Conservation (phyloP, 1,140 invertebrate genomes). For the Ceratoteleas bidentatus region DNA sequence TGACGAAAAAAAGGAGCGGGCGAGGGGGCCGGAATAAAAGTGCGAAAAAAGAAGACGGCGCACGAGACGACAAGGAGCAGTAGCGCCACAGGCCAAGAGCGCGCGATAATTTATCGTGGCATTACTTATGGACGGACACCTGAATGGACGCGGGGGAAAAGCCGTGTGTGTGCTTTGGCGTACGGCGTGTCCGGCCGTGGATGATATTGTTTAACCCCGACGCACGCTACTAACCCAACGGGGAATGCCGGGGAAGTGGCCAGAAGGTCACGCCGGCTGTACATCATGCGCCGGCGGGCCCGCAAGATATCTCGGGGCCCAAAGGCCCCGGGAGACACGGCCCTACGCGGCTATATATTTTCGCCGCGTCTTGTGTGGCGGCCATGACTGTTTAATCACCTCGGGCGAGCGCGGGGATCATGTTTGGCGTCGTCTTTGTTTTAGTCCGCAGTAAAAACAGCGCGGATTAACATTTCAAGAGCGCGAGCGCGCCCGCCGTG, state of each 20-base stretch:
- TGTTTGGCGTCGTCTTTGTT: conserved; percentile 37
- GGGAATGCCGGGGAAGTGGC: conserved; percentile 64
- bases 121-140: conserved; percentile 78
- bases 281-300: conserved; percentile 58
- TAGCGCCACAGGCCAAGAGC: conserved; percentile 57
- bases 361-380: conserved; percentile 47
- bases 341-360: conserved; percentile 46
- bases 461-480: conserved; percentile 35
- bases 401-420: conserved; percentile 21
- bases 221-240: conserved; percentile 67
- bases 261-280: conserved; percentile 68
- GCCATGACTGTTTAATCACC: conserved; percentile 58
- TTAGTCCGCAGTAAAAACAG: conserved; percentile 23
- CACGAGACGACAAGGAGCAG: conserved; percentile 61
- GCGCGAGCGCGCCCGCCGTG: conserved; percentile 2
- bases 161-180: conserved; percentile 65
- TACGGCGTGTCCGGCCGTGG: conserved; percentile 66
- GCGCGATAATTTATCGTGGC: conserved; percentile 78
- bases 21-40: conserved; percentile 34
- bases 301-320: too few species aligned
- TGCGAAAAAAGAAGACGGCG: conserved; percentile 60
- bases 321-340: conserved; percentile 2
- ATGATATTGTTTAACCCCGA: conserved; percentile 76
- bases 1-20: conserved; percentile 32
- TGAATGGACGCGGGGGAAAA: conserved; percentile 73